phyloP scores from a whole-genome alignment of 1,140 invertebrate species.

The Brachionus asplanchnoidis region DNA sequence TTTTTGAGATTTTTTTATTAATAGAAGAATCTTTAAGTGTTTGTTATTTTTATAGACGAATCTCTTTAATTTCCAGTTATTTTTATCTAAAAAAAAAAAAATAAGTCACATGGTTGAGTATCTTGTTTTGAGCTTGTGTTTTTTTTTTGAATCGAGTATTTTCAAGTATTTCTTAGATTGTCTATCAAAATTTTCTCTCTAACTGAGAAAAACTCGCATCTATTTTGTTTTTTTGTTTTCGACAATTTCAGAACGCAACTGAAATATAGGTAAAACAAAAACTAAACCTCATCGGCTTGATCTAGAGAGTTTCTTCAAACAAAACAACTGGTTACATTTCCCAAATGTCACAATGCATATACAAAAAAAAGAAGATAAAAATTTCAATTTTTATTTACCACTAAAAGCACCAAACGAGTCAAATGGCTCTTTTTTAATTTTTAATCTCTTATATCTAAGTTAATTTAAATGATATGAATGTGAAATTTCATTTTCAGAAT shows the following conservation, averaged over 20 bases:
- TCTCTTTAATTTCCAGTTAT: neutral
- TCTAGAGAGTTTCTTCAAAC: neutral
- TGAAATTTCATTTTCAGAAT: too few relatives aligned
- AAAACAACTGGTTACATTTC: neutral
- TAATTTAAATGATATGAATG: too few relatives aligned
- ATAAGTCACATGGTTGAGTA: neutral
- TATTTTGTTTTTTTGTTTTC: neutral
- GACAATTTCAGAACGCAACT: neutral
- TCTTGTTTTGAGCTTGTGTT: neutral
- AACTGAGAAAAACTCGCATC: too few relatives aligned
- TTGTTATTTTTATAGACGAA: too few relatives aligned
- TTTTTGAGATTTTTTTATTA: too few relatives aligned
- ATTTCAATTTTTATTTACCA: too few relatives aligned
- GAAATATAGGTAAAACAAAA: neutral
- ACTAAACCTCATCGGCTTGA: neutral
- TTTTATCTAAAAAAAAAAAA: neutral
- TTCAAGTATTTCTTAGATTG: neutral
- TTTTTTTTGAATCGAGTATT: neutral
- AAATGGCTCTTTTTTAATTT: too few relatives aligned
- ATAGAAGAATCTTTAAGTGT: too few relatives aligned
- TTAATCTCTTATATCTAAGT: too few relatives aligned
- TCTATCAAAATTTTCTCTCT: neutral
- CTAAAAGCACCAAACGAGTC: too few relatives aligned
- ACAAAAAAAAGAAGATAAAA: too few relatives aligned
- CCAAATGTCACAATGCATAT: too few relatives aligned